Base-by-base conservation (phyloP, 2,113 vertebrate genomes). In the Capricornis sumatraensis region DNA sequence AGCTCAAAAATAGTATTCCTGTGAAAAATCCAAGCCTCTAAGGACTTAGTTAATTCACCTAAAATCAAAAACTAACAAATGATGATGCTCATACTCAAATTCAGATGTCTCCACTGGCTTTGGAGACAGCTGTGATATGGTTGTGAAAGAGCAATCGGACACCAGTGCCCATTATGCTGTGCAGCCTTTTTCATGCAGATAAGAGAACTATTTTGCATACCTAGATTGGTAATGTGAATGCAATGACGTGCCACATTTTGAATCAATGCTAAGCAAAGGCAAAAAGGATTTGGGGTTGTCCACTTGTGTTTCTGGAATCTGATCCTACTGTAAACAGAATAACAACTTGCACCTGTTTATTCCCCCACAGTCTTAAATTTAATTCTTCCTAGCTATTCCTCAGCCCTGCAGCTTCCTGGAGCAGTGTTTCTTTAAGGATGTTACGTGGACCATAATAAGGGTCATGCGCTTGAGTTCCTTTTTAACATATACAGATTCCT, bases 221-320 rank as follows among this genome's bases (percentile, higher is more conserved):
- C 79, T 36, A 28, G 74, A 27, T 0, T 21, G 85, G 94, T 96
- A 86, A 98, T 1, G 6, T 45, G 97, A 97, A 94, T 7, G 8
- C 86, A 23, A 7, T 67, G 95, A 82, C 1, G 0, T 1, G 43
- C 84, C 76, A 43, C 84, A n/a, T 60, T 45, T 71, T 83, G 82
- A 96, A 96, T 96, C 91, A 97, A 82, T 28, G 85, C 94, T 88
- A 45, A 95, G 62, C 87, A 94, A 93, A 96, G 79, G 95, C 53
- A 67, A 67, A 91, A 82, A 90, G 74, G 90, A 93, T 94, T 94
- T 50, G 2, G 76, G 60, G 58, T 92, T 92, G 89, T 93, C 83
- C 64, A 12, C 93, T 97, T 93, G 83, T 67, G 81, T 95, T 96
- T 96, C 95, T 95, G 94, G 57, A 94, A 91, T 89, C 82, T 71